These are phyloP conservation scores for Drosophila meridionalis DNA, from an alignment of 2,888 invertebrate species.

Conservation along the genomic window DNA sequence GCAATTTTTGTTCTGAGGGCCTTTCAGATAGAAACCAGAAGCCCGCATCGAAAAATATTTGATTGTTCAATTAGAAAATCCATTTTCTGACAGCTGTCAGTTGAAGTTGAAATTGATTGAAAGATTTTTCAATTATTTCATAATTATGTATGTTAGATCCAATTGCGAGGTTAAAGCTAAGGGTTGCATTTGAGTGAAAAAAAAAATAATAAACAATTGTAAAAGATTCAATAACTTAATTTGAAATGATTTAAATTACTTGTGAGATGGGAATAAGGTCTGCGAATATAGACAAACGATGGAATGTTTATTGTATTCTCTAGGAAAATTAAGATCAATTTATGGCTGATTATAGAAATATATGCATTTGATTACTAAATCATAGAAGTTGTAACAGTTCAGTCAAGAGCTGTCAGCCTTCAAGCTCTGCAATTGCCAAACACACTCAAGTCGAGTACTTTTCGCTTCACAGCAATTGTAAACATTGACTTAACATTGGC, in stretches of 20 bases:
- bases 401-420: background rate
- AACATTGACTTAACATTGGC: slow-evolving; percentile 21
- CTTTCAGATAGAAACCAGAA: slow-evolving; percentile 40
- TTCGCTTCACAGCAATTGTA: background rate
- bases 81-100: slow-evolving; percentile 68
- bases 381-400: background rate
- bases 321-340: background rate
- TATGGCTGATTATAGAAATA: background rate
- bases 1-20: background rate
- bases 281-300: background rate
- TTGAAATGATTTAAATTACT: background rate
- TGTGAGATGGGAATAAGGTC: background rate
- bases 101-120: slow-evolving; percentile 47
- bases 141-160: slow-evolving; percentile 31
- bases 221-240: background rate
- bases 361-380: background rate
- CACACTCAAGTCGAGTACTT: background rate
- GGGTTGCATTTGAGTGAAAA: slow-evolving; percentile 15
- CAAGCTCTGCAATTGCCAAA: background rate
- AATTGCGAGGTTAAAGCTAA: background rate
- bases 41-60: slow-evolving; percentile 40
- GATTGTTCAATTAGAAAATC: slow-evolving; percentile 25
- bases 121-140: slow-evolving; percentile 20
- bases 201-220: background rate
- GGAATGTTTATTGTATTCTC: background rate